Evolutionary conservation across 2,113 vertebrate genomes (phyloP), one percentile per base, ranked within the genome.

Genomic region (Brevimyrus niger): DNA sequence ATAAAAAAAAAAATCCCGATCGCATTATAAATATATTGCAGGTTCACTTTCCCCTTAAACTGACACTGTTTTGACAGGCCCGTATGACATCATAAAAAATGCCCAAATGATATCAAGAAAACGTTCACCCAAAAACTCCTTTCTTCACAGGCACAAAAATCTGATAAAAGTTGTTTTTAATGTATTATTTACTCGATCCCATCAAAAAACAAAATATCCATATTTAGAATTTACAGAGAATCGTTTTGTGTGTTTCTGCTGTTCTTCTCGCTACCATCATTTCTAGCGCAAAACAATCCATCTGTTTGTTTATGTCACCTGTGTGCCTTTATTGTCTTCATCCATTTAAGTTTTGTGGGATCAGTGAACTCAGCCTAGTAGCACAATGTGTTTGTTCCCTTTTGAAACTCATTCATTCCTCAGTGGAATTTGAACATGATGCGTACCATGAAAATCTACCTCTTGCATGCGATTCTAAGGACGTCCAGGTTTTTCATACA

Each of bases 351-450:
- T 69, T 93, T 91, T 91, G 92, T 92, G 92, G 92, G 91, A 93
- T 92, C 94, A 94, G 92, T 93, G 92, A 94, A 93, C 94, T 65
- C n/a, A 11, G 10, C 61, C n/a, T 11, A 69, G 13, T 13, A 69
- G 93, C 93, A 92, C 93, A 89, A 90, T 38, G 42, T 92, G 94
- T 95, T 94, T 94, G 92, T 95, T 94, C 92, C 92, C 91, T 90
- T 92, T 91, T 94, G 93, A 94, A 94, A 94, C 92, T 94, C 61
- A 93, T 94, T 95, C 93, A 91, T 93, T 93, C 94, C 88, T 82
- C 91, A 92, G 94, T 94, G 95, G 94, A 95, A 95, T 93, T 95
- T 86, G 93, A 94, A 92, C 91, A 88, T 92, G 94, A 95, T 94
- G 92, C 90, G 92, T 92, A 92, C 95, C 95, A 94, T 90, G 17